Evolutionary conservation across 2,113 vertebrate genomes (phyloP), one percentile per base, ranked within the genome.

Genomic region (Physeter macrocephalus): DNA sequence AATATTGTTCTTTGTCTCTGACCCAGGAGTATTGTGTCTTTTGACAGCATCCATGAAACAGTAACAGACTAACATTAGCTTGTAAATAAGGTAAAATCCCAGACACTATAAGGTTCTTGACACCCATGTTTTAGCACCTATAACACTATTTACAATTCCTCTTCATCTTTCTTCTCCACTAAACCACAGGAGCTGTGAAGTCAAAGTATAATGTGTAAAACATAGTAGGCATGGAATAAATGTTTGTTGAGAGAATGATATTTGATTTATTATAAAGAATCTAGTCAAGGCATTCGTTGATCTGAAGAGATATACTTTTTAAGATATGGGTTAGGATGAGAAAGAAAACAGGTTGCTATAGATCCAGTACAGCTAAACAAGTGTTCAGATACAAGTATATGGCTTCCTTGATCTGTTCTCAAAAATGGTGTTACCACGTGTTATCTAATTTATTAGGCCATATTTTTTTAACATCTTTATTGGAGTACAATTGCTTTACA

Each of bases 271-370:
- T 36, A 49, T 78, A n/a, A 89, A 52, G 34, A 89, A 78, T 54
- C 64, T 36, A 39, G 34, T 41, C n/a, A 78, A 78, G 46, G 17
- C 46, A 94, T 9, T 49, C 49, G 25, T 54, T 85, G n/a, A 81
- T 88, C 59, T 66, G 8, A 95, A 94, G 36, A 93, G 78, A 86
- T 39, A 74, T 0, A 7, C 15, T 62, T 88, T 95, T 59, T 49
- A 67, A 80, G 64, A 93, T 64, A 36, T 8, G 17, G 49, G 77
- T 66, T 88, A 77, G 89, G 74, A 95, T 89, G 52, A 77, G 43
- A 82, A 93, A 81, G 49, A 59, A 95, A 95, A 69, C 74, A 90
- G 15, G 18, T 66, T 97, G 81, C 23, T 59, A 31, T 11, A 94
- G 69, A 88, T 36, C 90, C 36, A 71, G 43, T 71, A 71, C 13